Evolutionary conservation across 2,888 invertebrate genomes (phyloP).

Genomic region (Ptychoptera contaminata): DNA sequence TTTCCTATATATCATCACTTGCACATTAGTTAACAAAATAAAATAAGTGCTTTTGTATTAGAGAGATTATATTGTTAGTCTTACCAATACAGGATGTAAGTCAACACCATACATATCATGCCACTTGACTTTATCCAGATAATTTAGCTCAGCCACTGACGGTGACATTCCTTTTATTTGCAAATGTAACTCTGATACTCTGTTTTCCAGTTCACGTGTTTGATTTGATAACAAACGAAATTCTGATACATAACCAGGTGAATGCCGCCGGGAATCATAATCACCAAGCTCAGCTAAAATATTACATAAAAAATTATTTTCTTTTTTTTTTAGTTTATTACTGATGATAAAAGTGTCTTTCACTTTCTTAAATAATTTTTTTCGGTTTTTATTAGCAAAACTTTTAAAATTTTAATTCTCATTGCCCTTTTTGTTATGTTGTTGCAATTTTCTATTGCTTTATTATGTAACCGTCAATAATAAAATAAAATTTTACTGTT

Average conservation of each 20-base stretch:
- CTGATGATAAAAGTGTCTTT: too few species aligned
- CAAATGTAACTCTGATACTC: slow-evolving; percentile 78
- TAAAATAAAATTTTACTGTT: too few species aligned
- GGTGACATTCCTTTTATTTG: slow-evolving; percentile 56
- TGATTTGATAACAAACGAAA: slow-evolving; percentile 87
- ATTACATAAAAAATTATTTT: too few species aligned
- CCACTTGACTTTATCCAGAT: slow-evolving; percentile 96
- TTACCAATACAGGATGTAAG: slow-evolving; percentile 87
- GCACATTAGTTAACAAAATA: neutral
- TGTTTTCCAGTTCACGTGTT: slow-evolving; percentile 73
- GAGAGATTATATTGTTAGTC: slow-evolving; percentile 19
- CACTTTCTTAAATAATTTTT: too few species aligned
- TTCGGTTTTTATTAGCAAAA: too few species aligned
- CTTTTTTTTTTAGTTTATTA: too few species aligned
- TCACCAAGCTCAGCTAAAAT: slow-evolving; percentile 83
- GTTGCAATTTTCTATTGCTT: too few species aligned
- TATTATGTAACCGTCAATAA: too few species aligned
- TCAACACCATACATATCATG: slow-evolving; percentile 97
- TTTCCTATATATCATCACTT: neutral
- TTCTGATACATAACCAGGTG: slow-evolving; percentile 84
- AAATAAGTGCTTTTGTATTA: neutral
- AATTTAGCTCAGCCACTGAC: slow-evolving; percentile 83
- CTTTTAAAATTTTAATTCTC: too few species aligned
- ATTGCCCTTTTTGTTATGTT: too few species aligned
- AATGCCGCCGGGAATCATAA: slow-evolving; percentile 77